Conservation (phyloP, 2,797 vertebrate species). For the Lepus townsendii region DNA sequence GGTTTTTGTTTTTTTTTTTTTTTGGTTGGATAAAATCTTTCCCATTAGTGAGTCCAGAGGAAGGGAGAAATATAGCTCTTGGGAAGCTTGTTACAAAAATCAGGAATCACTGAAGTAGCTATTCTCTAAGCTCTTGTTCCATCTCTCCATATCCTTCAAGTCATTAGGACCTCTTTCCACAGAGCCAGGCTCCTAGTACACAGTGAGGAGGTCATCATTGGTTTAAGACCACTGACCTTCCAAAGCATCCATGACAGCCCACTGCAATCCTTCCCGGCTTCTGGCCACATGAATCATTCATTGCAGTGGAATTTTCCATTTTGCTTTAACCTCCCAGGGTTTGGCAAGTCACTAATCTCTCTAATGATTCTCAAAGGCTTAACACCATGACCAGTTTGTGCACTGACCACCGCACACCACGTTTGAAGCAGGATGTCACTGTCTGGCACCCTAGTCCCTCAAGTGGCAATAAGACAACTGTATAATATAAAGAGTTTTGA, state of each 20-base stretch:
- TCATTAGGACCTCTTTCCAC: neutral
- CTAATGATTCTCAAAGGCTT: neutral
- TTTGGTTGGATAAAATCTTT: neutral
- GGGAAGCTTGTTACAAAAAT: neutral
- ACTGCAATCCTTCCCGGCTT: neutral
- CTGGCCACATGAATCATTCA: neutral
- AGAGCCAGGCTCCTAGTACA: neutral
- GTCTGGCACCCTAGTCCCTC: neutral
- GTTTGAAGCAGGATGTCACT: neutral
- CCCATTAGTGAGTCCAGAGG: neutral
- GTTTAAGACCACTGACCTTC: neutral
- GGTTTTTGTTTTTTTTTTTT: neutral
- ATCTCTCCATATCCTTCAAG: neutral
- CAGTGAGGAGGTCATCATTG: no score
- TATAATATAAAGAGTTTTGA: constrained; percentile 6
- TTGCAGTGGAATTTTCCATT: neutral
- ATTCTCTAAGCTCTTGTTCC: neutral
- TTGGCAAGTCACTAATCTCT: neutral
- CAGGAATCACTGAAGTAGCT: neutral
- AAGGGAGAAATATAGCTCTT: neutral
- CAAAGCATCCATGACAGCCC: neutral
- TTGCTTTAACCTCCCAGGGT: neutral
- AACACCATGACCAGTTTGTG: neutral
- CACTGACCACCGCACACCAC: neutral
- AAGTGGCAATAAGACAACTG: neutral